Base-by-base conservation (phyloP, 2,797 vertebrate genomes). In the Mormyrops boulengeri region DNA sequence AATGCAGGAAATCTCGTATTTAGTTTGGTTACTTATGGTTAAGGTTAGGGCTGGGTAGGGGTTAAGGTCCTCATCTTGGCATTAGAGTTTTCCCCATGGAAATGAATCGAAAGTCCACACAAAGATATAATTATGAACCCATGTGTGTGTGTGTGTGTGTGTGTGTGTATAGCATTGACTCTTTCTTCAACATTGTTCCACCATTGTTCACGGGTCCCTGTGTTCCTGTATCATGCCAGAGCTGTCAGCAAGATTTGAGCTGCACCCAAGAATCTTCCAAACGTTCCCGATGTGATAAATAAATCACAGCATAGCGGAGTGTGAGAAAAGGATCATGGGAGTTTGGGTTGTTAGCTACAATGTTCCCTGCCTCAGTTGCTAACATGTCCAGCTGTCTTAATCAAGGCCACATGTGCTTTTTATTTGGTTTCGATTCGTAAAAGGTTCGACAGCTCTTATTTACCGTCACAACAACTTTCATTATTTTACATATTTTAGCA, bases 201-300 rank as follows among this genome's bases (percentile, higher is more conserved):
- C 12, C 38, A 17, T 17, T 44, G 73, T 80, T 38, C 19, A 80
- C 19, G 1, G 14, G 30, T 19, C 3, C 30, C 41, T 80, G 82
- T 44, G n/a, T 57, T 57, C 53, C 53, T 19, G n/a, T 30, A 89
- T 89, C 88, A 85, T 52, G 55, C 86, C 57, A 44, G 62, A 88
- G 53, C 50, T 88, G 80, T 55, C 60, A 34, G 53, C 84, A 60
- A 34, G 6, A 88, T 26, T 55, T 84, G 90, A 77, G 19, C 53
- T 7, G 38, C 66, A 90, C 30, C 55, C 53, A 9, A 34, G 69
- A 52, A 85, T 87, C 19, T 84, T 85, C 85, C 89, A 87, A 89
- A 91, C 66, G 22, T 89, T 89, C 89, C 62, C 90, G 30, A 89
- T 92, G 91, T 92, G 91, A 92, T 92, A 89, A 92, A 92, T 94